Evolutionary conservation across 2,888 invertebrate genomes (phyloP), one percentile per base, ranked within the genome.

Genomic region (Mantis religiosa): DNA sequence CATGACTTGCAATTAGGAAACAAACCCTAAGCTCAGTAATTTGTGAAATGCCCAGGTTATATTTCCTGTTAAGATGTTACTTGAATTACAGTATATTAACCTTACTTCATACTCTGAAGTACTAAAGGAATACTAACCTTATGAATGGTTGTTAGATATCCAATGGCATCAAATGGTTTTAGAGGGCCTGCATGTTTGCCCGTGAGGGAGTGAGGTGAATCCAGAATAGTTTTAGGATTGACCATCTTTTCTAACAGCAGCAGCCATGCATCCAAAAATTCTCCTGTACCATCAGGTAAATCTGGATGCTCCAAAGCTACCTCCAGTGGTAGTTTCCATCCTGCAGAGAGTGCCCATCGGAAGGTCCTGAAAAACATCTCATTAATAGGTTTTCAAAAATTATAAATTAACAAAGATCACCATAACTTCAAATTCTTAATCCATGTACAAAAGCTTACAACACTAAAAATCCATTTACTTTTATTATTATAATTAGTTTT

Each of bases 191-290:
- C 89, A 85, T 92, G 92, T 91, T 95, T 95, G 28, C 94, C 93
- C 7, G 96, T 95, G 90, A 97, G 94, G 0, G 95, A 94, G 92
- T 97, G 97, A 0, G 97, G 97, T 0, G 97, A 96, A 91, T 97
- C 97, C 0, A 97, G 92, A 87, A 97, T 95, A 0, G 96, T 95
- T 92, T 97, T 96, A 0, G 97, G 97, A 93, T 97, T 97, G 0
- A 97, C 96, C 96, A 98, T 96, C 93, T 97, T 97, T 92, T 97
- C 97, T 15, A 97, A 93, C 0, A 97, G 93, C 93, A 96, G 95
- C 7, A 98, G 93, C 97, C 97, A 97, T 0, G 97, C 96, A 92
- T 97, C 97, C 25, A 97, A 93, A 91, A 97, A 97, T 92, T 97
- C 97, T 0, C 97, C 96, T 1, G 96, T 96, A 20, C 96, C 96